Conservation (phyloP, 2,888 invertebrate species). For the Raillietiella orientalis region DNA sequence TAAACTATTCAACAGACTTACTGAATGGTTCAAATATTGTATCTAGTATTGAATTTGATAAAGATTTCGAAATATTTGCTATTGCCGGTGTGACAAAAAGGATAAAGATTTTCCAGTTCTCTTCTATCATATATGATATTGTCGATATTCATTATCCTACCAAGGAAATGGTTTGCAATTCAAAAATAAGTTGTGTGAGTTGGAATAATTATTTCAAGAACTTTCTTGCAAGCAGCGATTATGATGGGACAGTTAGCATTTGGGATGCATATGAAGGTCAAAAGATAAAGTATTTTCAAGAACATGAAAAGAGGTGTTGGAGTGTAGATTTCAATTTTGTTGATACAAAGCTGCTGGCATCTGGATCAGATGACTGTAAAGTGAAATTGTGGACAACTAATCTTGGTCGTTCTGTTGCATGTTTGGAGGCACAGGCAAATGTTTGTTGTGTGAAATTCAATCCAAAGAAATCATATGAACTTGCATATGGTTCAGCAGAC, state of each 20-base stretch:
- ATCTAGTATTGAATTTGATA: constrained; percentile 79
- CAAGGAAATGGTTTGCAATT: constrained; percentile 60
- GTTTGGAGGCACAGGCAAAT: constrained; percentile 69
- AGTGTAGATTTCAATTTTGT: constrained; percentile 77
- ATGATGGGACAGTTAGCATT: constrained; percentile 68
- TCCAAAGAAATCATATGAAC: constrained; percentile 45
- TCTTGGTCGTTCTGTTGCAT: constrained; percentile 49
- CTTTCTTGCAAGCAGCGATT: constrained; percentile 64
- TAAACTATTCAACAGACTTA: constrained; percentile 64
- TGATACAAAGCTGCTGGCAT: constrained; percentile 60
- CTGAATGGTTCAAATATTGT: constrained; percentile 49
- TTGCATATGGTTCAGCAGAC: constrained; percentile 87
- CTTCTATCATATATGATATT: constrained; percentile 43
- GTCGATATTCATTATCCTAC: constrained; percentile 76
- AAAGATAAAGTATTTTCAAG: constrained; percentile 37
- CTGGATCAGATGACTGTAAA: constrained; percentile 67
- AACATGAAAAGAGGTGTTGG: constrained; percentile 86
- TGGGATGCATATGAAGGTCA: constrained; percentile 60
- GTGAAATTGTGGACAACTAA: constrained; percentile 80
- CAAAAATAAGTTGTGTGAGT: constrained; percentile 74
- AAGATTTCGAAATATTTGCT: constrained; percentile 78
- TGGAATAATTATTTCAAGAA: constrained; percentile 76
- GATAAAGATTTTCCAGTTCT: constrained; percentile 74
- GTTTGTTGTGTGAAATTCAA: constrained; percentile 83
- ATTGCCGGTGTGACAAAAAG: constrained; percentile 81